Conservation (phyloP, 2,113 vertebrate genomes). For the Tragelaphus scriptus region DNA sequence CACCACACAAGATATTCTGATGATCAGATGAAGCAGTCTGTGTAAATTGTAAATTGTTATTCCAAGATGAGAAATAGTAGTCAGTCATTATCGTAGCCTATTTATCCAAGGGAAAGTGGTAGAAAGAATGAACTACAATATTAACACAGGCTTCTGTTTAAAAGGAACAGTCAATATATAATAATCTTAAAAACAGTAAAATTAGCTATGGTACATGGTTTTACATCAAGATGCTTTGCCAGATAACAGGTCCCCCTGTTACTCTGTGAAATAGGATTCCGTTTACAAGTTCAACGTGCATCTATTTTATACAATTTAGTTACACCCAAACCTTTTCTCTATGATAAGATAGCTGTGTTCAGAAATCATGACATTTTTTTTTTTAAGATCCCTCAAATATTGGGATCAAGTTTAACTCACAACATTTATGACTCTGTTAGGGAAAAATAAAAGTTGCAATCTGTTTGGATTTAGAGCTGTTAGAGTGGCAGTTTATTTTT, state of each 20-base stretch:
- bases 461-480: not conserved
- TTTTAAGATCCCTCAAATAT: not conserved
- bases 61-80: not conserved
- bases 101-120: not conserved
- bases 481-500: not conserved
- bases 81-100: not conserved
- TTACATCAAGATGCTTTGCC: not conserved
- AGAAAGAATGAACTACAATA: not conserved
- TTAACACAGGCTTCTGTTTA: not conserved
- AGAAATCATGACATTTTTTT: not conserved
- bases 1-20: not conserved
- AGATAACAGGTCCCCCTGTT: not conserved
- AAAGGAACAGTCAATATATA: not conserved
- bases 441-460: not conserved
- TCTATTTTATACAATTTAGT: not conserved
- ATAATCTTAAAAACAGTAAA: not conserved
- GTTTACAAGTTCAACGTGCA: not conserved
- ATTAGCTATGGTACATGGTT: not conserved
- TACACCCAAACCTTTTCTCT: not conserved
- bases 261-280: not conserved
- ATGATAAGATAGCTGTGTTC: not conserved
- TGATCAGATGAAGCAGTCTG: not conserved
- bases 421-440: not conserved
- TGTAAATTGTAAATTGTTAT: not conserved
- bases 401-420: not conserved